Percentiles rank a stretch among this genome's conserved stretches.
phyloP scores from a whole-genome alignment of 1,140 invertebrate genomes.

The Pseudomyrmex concolor region DNA sequence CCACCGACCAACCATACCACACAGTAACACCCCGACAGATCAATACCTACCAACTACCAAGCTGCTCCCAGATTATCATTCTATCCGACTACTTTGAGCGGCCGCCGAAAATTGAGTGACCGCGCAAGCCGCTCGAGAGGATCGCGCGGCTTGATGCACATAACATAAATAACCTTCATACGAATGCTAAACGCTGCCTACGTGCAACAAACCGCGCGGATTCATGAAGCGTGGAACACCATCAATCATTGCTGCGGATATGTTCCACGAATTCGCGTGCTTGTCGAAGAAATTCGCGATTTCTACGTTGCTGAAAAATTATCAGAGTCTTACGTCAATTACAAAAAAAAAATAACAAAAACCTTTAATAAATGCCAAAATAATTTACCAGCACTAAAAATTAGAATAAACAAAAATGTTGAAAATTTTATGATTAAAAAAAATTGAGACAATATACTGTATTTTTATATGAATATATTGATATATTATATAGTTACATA shows the following conservation, averaged over 20 bases:
- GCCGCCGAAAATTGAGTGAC: constrained; percentile 73
- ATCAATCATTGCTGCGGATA: constrained; percentile 36
- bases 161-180: constrained; percentile 28
- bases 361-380: too few relatives aligned
- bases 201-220: constrained; percentile 31
- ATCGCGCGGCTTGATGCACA: constrained; percentile 12
- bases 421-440: constrained; percentile 3
- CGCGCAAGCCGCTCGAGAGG: constrained; percentile 11
- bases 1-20: constrained; percentile 76
- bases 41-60: constrained; percentile 83
- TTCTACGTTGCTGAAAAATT: not conserved
- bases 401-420: not conserved
- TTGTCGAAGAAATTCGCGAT: constrained; percentile 24
- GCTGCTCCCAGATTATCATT: constrained; percentile 81
- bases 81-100: constrained; percentile 79
- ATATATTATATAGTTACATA: too few relatives aligned
- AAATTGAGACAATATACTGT: not conserved
- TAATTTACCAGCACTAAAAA: too few relatives aligned
- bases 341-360: too few relatives aligned
- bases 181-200: constrained; percentile 32
- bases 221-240: constrained; percentile 22
- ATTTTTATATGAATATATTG: too few relatives aligned
- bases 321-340: not conserved
- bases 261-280: constrained; percentile 32
- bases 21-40: constrained; percentile 82